Base-by-base conservation (phyloP, 2,888 invertebrate genomes). In the Hetaerina titia region DNA sequence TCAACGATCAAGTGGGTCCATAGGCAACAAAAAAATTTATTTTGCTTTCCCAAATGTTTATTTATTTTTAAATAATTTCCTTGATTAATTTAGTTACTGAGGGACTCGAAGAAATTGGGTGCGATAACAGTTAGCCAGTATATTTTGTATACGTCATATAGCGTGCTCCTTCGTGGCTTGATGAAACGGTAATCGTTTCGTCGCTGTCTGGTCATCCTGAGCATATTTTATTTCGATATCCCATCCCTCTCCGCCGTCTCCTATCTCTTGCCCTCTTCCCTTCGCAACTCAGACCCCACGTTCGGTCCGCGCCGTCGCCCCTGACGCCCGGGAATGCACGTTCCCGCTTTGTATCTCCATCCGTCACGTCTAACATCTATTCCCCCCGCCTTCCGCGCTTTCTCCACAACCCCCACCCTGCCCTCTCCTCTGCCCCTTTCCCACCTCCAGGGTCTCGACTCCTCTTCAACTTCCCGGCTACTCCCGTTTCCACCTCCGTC, bases 281-380 rank as follows among this genome's bases (percentile, higher is more conserved):
- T n/a, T n/a, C 89, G 95, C 17, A 60, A 95, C 95, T 95, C 58
- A 1, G 45, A 45, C 89, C 94, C 45, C 95, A 90, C 95, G 95
- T 81, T 87, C 94, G 69, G 56, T 63, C 90, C 56, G 92, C 92
- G 45, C 63, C 25, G 92, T 74, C 92, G 81, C 81, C 81, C 4
- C 81, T 31, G 25, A 81, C 81, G 25, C 81, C 25, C 81, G 81
- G 31, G 81, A 81, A 81, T 81, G 81, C 92, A 69, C 92, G 69
- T 92, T 92, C 69, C 31, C 63, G 25, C 69, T 69, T 74, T 56
- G 69, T 69, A 69, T 74, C 92, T 92, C n/a, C 69, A 92, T 92
- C 92, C 92, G 56, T 92, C 64, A 74, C 92, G n/a, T 31, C 89
- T 69, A 92, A 56, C 64, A 64, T 45, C 69, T 56, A n/a, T 31